Evolutionary conservation across 2,888 invertebrate genomes (phyloP).

Genomic region (Ectropis crepuscularia): DNA sequence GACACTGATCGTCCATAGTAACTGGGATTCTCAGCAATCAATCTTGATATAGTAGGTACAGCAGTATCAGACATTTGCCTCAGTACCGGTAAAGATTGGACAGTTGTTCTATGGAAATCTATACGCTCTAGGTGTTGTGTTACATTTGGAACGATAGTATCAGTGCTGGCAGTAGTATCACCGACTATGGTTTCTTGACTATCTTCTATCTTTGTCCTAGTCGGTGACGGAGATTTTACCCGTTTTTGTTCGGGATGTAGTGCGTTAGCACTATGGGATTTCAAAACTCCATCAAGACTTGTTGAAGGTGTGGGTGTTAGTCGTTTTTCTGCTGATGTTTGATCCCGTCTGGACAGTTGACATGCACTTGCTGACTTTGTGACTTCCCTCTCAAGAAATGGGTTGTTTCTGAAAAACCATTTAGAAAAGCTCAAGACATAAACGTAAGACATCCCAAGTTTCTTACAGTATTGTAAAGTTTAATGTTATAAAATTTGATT

Average conservation of each 20-base stretch:
- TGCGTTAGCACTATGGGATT: conserved; percentile 77
- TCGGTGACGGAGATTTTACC: conserved; percentile 37
- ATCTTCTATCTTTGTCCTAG: conserved; percentile 53
- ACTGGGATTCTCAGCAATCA: conserved; percentile 60
- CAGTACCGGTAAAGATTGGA: conserved; percentile 52
- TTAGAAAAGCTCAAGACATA: too few species aligned
- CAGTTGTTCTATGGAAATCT: conserved; percentile 34
- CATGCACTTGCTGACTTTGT: conserved; percentile 88
- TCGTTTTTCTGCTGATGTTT: conserved; percentile 62
- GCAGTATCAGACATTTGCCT: conserved; percentile 68
- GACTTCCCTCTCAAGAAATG: conserved; percentile 83
- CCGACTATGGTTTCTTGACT: conserved; percentile 68
- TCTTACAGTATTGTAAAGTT: background rate
- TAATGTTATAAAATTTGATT: background rate
- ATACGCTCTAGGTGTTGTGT: conserved; percentile 52
- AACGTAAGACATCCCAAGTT: too few species aligned
- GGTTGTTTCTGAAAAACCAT: conserved; percentile 70
- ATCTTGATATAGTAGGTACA: conserved; percentile 64
- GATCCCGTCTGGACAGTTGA: conserved; percentile 74
- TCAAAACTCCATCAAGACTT: conserved; percentile 68
- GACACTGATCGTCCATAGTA: conserved; percentile 69
- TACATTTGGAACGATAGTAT: conserved; percentile 69
- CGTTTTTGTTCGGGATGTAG: conserved; percentile 65
- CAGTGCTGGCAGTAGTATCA: conserved; percentile 60
- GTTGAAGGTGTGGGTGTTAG: conserved; percentile 56